Conservation (phyloP, 2,888 invertebrate genomes). For the Agrochola lota region DNA sequence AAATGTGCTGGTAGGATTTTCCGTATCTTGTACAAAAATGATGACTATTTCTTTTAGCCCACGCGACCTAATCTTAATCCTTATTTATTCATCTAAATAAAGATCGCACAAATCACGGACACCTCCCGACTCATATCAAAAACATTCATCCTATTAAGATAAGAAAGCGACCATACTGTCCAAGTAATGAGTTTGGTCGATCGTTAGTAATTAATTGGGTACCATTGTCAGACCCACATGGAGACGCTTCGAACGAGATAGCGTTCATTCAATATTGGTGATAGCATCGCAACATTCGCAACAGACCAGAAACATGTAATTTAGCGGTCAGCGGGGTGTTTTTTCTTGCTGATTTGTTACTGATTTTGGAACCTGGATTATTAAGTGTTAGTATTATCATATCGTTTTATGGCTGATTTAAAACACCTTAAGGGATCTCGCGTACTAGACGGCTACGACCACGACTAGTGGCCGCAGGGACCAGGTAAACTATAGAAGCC, state of each 20-base stretch:
- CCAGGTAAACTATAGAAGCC: too few relatives aligned
- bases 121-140: slow-evolving; percentile 30
- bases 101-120: slow-evolving; percentile 20
- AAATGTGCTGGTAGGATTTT: background rate
- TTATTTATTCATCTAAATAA: slow-evolving; percentile 2
- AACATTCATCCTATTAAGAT: slow-evolving; percentile 52
- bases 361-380: background rate
- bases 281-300: slow-evolving; percentile 52
- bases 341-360: slow-evolving; percentile 10
- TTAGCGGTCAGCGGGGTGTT: background rate
- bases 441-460: too few relatives aligned
- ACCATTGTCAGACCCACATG: slow-evolving; percentile 65
- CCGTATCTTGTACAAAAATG: background rate
- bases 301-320: slow-evolving; percentile 18
- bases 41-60: background rate
- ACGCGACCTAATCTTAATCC: background rate
- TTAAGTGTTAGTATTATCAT: background rate
- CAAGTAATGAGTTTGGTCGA: slow-evolving; percentile 68
- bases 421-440: background rate
- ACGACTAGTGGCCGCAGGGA: too few relatives aligned
- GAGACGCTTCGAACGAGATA: slow-evolving; percentile 49
- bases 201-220: slow-evolving; percentile 75
- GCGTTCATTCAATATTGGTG: slow-evolving; percentile 40
- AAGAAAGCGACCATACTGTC: slow-evolving; percentile 64
- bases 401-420: background rate